Base-by-base conservation (phyloP, 2,888 invertebrate species). In the Encarsia formosa region DNA sequence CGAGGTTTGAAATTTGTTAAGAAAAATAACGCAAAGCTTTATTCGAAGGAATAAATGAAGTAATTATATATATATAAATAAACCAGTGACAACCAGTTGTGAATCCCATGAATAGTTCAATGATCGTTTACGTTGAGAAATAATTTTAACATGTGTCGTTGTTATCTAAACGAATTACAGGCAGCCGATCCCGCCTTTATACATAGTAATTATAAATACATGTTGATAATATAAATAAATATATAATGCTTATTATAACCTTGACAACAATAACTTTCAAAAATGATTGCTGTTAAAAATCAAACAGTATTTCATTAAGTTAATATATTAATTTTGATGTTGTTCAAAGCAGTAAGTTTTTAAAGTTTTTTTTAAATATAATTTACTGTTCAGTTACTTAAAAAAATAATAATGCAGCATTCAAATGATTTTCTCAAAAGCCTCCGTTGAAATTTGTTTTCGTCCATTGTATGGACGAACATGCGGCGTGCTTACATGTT, bases 171-270 rank as follows among this genome's bases (percentile, higher is more conserved):
- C n/a, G n/a, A n/a, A n/a, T n/a, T n/a, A n/a, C n/a, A n/a, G n/a
- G n/a, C n/a, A n/a, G n/a, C n/a, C n/a, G n/a, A n/a, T n/a, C n/a
- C n/a, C n/a, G n/a, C n/a, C n/a, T n/a, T n/a, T 26, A 8, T 26
- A 11, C 8, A 6, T 26, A 8, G 26, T 5, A 26, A 13, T 32
- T 32, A 58, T 59, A 62, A 56, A 62, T 66, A 69, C 63, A 64
- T 69, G 67, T 70, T 70, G 69, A 68, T 67, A 65, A 65, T 65
- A 66, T 53, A 65, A 61, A 63, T 61, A 63, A 57, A 64, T 62
- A 60, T 61, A 63, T 52, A 48, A 59, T 61, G 61, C 60, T 42
- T 56, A 55, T 54, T 53, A 54, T 37, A 58, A 54, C 46, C 56
- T 44, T 51, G 49, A 44, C 18, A 34, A 47, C 47, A 34, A 11